A percentile compares a stretch with the other conserved stretches of the same genome.
phyloP scores from a whole-genome alignment of 2,113 vertebrate genomes.

The Dipodomys stephensi region DNA sequence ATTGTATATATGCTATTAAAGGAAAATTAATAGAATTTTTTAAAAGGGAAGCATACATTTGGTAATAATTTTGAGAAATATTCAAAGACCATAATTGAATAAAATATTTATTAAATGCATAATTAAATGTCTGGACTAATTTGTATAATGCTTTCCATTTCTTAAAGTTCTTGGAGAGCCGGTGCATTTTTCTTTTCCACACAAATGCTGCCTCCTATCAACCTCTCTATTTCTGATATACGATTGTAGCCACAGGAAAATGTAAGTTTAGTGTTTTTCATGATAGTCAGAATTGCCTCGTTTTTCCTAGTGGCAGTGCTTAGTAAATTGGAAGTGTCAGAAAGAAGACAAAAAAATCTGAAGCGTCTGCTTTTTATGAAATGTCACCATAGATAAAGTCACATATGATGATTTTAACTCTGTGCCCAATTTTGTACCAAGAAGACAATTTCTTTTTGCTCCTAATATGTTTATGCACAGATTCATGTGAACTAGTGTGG shows the following conservation, averaged over 20 bases:
- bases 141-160: conserved; percentile 2
- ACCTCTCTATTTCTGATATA: conserved; percentile 18
- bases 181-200: conserved; percentile 46
- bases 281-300: neutral
- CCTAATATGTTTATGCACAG: neutral
- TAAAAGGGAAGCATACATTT: neutral
- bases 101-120: conserved; percentile 22
- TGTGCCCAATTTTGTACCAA: neutral
- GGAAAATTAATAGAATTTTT: too few species aligned
- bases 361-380: conserved; percentile 33
- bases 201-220: neutral
- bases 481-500: conserved; percentile 12
- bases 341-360: conserved; percentile 26
- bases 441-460: conserved; percentile 4
- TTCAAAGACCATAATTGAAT: neutral
- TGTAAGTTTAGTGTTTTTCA: conserved; percentile 25
- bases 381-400: neutral
- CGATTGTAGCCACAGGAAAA: neutral
- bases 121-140: neutral
- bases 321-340: neutral
- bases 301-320: conserved; percentile 16
- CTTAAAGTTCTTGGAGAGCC: conserved; percentile 15
- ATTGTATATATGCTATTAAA: too few species aligned
- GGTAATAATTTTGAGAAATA: conserved; percentile 48
- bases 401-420: neutral